Evolutionary conservation across 2,797 vertebrate species (phyloP).

Genomic region (Denticeps clupeoides): DNA sequence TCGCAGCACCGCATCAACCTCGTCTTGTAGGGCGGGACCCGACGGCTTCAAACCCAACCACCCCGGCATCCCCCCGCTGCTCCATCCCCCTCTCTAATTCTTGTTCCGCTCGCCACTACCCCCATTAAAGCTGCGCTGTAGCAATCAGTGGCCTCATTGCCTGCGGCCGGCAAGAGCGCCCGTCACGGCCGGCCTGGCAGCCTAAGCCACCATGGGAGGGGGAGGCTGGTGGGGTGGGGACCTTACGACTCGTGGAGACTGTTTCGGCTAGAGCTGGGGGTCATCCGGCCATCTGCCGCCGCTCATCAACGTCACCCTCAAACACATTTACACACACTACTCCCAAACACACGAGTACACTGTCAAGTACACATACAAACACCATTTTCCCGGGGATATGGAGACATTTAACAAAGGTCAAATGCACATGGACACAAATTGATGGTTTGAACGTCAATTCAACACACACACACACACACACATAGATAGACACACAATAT

Average conservation of each 20-base stretch:
- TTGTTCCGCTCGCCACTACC: background rate
- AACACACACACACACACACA: background rate
- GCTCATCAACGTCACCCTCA: constrained; percentile 15
- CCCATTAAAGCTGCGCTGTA: constrained; percentile 6
- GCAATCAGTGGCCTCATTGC: constrained; percentile 16
- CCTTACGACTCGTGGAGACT: background rate
- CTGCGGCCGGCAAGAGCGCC: background rate
- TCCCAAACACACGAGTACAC: background rate
- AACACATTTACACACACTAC: constrained; percentile 7
- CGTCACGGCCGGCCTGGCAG: background rate
- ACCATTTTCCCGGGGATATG: too few relatives aligned
- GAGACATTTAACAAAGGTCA: background rate
- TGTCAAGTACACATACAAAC: background rate
- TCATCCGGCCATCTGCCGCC: constrained; percentile 8
- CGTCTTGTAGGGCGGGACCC: constrained; percentile 5
- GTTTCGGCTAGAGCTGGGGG: background rate
- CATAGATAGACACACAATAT: constrained; percentile 6
- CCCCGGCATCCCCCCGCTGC: background rate
- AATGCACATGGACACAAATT: background rate
- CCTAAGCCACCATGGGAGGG: background rate
- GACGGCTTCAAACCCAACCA: background rate
- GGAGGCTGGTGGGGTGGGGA: too few relatives aligned
- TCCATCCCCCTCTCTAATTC: background rate
- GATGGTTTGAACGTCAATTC: background rate
- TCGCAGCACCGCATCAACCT: background rate